phyloP scores from a whole-genome alignment of 1,140 invertebrate genomes.

The Maniola jurtina region DNA sequence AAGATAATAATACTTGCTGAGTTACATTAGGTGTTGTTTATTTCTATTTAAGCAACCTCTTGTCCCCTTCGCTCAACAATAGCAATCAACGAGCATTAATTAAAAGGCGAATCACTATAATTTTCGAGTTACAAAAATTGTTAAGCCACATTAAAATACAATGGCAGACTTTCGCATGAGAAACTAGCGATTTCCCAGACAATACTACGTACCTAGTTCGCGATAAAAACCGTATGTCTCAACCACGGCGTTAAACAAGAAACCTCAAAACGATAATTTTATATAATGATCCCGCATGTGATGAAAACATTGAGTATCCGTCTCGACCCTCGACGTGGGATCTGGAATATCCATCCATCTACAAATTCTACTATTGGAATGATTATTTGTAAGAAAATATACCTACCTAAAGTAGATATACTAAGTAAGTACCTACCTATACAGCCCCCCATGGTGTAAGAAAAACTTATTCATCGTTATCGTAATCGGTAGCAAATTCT shows the following conservation, averaged over 20 bases:
- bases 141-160: conserved; percentile 49
- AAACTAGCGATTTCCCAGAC: conserved; percentile 64
- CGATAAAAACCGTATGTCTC: conserved; percentile 56
- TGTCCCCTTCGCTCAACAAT: not conserved
- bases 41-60: not conserved
- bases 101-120: conserved; percentile 31
- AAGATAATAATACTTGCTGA: too few species aligned
- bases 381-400: too few species aligned
- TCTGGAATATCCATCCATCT: not conserved
- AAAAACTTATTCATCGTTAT: too few species aligned
- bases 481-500: too few species aligned
- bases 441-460: too few species aligned
- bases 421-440: too few species aligned
- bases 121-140: conserved; percentile 40
- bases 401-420: too few species aligned
- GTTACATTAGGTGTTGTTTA: not conserved
- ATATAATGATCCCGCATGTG: conserved; percentile 59
- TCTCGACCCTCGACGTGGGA: not conserved
- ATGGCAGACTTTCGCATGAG: conserved; percentile 70
- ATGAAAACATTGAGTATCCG: conserved; percentile 19
- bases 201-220: conserved; percentile 43
- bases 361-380: too few species aligned
- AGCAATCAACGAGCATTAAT: conserved; percentile 25
- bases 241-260: conserved; percentile 46
- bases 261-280: conserved; percentile 64